Conservation (phyloP, 35 echinoderm and acorn worm genomes). For the Acanthaster planci region DNA sequence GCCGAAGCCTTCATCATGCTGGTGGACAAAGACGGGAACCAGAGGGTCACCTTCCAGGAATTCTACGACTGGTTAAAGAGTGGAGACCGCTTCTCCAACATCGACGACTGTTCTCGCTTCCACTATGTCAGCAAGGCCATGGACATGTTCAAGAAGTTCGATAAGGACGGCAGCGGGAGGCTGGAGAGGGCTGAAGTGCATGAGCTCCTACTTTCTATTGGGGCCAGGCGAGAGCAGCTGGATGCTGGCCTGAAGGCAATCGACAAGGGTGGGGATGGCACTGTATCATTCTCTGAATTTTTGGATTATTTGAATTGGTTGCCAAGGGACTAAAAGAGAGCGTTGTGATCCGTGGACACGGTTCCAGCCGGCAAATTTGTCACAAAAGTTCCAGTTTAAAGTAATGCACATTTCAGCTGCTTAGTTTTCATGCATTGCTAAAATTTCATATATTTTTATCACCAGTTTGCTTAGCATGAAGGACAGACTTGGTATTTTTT, state of each 20-base stretch:
- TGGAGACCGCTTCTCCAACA: neutral
- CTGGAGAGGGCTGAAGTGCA: neutral
- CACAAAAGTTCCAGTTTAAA: too few relatives aligned
- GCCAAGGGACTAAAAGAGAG: neutral
- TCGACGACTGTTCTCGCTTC: neutral
- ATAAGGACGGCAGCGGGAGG: slow-evolving; percentile 1
- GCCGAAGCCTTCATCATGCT: slow-evolving; percentile 8
- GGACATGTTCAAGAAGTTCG: neutral
- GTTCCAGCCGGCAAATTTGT: too few relatives aligned
- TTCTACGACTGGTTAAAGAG: slow-evolving; percentile 1
- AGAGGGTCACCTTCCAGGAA: neutral
- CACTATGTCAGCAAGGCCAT: neutral
- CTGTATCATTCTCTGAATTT: neutral
- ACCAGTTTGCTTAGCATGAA: too few relatives aligned
- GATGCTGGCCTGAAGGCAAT: neutral
- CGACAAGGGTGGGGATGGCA: slow-evolving; percentile 4
- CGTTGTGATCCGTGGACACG: neutral
- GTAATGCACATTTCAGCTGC: too few relatives aligned
- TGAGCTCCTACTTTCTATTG: neutral
- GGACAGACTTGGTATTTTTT: too few relatives aligned
- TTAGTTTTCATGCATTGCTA: too few relatives aligned
- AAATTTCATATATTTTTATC: too few relatives aligned
- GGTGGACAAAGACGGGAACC: neutral
- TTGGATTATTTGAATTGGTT: slow-evolving; percentile 10
- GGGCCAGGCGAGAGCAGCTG: neutral